phyloP scores from a whole-genome alignment of 1,140 invertebrate genomes.

The Drosophila nannoptera region DNA sequence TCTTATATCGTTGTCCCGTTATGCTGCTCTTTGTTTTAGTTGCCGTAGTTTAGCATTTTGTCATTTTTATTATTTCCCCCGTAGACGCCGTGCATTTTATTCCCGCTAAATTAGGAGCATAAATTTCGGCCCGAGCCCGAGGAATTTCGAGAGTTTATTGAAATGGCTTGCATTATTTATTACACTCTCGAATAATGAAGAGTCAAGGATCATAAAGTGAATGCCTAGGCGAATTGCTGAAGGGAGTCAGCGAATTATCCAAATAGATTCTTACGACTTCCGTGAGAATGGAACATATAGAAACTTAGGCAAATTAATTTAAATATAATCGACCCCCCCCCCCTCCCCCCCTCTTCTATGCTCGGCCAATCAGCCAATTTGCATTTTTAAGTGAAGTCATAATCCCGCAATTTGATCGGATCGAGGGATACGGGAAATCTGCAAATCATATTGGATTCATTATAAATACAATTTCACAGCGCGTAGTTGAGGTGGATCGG shows the following conservation, averaged over 20 bases:
- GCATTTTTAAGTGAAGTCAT: neutral
- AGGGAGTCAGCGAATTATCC: too few species aligned
- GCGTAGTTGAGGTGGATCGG: slow-evolving; percentile 37
- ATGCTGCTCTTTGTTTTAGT: slow-evolving; percentile 54
- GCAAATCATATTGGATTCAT: slow-evolving; percentile 70
- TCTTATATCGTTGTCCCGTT: slow-evolving; percentile 37
- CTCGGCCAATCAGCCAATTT: neutral
- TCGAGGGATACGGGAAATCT: slow-evolving; percentile 52
- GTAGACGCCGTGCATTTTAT: slow-evolving; percentile 36
- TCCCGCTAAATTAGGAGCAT: slow-evolving; percentile 54
- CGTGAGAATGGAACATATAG: too few species aligned
- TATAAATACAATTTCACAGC: slow-evolving; percentile 74
- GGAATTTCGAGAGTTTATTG: slow-evolving; percentile 62
- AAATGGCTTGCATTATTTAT: slow-evolving; percentile 49
- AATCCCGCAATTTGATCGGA: neutral
- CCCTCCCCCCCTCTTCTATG: too few species aligned
- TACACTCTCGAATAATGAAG: neutral
- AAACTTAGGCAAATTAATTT: too few species aligned
- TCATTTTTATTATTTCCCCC: slow-evolving; percentile 44
- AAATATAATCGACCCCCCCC: too few species aligned
- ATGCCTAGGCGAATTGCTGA: too few species aligned
- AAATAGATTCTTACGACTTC: too few species aligned
- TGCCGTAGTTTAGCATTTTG: slow-evolving; percentile 45
- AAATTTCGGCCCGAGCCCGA: slow-evolving; percentile 24
- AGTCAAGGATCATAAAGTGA: neutral